Conservation (phyloP, 2,113 vertebrate genomes). For the Scopus umbretta region DNA sequence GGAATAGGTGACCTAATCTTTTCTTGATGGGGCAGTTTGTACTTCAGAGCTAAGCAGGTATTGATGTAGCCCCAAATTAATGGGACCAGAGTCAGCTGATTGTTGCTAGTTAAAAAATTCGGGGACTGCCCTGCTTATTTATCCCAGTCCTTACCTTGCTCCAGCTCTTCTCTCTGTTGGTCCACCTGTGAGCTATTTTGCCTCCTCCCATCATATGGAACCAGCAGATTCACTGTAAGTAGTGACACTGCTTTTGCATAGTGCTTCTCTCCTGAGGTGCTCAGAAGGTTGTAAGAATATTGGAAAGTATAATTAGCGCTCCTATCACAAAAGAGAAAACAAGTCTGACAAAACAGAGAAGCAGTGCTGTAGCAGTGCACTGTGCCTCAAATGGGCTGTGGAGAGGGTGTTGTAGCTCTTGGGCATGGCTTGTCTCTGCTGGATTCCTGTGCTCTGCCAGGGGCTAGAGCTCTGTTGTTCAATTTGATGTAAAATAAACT, state of each 20-base stretch:
- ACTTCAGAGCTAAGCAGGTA: not conserved
- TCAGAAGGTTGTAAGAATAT: not conserved
- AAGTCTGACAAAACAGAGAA: not conserved
- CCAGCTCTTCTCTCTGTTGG: not conserved
- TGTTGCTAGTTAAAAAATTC: not conserved
- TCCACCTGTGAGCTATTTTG: not conserved
- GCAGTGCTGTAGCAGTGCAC: not conserved
- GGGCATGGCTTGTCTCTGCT: not conserved
- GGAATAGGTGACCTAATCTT: not conserved
- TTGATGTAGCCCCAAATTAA: not conserved
- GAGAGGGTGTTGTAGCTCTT: not conserved
- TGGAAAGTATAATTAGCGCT: not conserved
- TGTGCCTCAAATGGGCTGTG: not conserved
- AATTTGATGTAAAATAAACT: not conserved
- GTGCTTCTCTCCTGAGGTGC: not conserved
- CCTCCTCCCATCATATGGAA: not conserved
- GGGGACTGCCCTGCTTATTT: not conserved
- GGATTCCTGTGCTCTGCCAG: not conserved
- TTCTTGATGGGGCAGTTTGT: not conserved
- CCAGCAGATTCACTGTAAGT: not conserved
- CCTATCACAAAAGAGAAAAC: not conserved
- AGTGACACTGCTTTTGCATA: not conserved
- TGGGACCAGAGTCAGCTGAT: not conserved
- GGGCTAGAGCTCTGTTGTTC: not conserved
- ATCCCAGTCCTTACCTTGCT: not conserved